Percentiles rank a stretch among this genome's conserved stretches.
Evolutionary conservation across 2,113 vertebrate genomes (phyloP).

Genomic region (Sylvilagus bachmani): DNA sequence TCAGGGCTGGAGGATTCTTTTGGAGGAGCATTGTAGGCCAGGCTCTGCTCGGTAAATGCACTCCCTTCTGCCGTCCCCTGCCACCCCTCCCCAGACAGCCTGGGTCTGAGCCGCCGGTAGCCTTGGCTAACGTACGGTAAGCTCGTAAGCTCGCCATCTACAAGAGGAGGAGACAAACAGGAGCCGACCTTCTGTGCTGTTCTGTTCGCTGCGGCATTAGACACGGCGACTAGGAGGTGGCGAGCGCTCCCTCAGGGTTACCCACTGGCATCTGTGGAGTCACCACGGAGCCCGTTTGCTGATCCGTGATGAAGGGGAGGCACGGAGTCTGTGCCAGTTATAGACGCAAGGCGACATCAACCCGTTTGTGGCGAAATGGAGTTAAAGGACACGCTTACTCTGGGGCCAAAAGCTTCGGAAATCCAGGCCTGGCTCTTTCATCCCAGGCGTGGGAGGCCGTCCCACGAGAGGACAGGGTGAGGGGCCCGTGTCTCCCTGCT

Average conservation of each 20-base stretch:
- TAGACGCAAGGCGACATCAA: too few relatives aligned
- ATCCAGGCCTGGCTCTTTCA: too few relatives aligned
- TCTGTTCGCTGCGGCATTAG: too few relatives aligned
- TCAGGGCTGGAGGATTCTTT: background rate
- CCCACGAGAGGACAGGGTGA: too few relatives aligned
- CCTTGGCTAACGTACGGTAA: too few relatives aligned
- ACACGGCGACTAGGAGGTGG: background rate
- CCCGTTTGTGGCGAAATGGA: too few relatives aligned
- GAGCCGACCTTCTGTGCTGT: background rate
- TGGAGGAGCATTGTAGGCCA: background rate
- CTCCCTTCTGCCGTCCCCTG: background rate
- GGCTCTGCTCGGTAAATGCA: background rate
- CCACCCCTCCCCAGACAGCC: background rate
- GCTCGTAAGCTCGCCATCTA: too few relatives aligned
- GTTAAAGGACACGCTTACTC: too few relatives aligned
- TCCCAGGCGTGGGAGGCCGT: too few relatives aligned
- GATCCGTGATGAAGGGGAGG: background rate
- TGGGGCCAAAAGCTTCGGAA: too few relatives aligned
- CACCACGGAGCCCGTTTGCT: background rate
- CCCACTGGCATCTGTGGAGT: fast-evolving
- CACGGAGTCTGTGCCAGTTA: background rate
- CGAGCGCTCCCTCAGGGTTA: fast-evolving
- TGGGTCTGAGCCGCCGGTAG: background rate
- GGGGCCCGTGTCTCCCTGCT: too few relatives aligned
- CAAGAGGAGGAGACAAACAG: background rate